Evolutionary conservation across 1,140 invertebrate genomes (phyloP), one percentile per base, ranked within the genome.

Genomic region (Myzus persicae): DNA sequence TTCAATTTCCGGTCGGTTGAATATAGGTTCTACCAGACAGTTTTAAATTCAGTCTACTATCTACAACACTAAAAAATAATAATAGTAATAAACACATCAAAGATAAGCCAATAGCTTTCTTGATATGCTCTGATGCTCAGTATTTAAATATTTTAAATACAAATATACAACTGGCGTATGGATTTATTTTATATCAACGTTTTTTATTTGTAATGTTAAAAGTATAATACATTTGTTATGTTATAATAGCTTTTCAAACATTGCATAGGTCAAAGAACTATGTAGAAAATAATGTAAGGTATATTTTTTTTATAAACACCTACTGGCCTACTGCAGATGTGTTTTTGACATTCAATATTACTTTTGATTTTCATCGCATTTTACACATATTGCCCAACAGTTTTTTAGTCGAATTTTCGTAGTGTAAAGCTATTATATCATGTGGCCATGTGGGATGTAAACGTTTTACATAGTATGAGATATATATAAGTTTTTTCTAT

Each of bases 1-100:
- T 88, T 36, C n/a, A 88, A 88, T 88, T 88, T 88, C 85, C 44
- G 85, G 42, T 88, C 31, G 42, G n/a, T 88, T 36, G 85, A 88
- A 44, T 88, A 48, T 48, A 88, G n/a, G 18, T 46, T 88, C 9
- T 48, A 88, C 26, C 84, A 14, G 14, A 85, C 40, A 46, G 9
- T 44, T 85, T 85, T 44, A 42, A 85, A 85, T 84, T 42, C 9
- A 76, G 82, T 31, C 26, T 44, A 87, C 31, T 87, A 46, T 20
- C 31, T 46, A 46, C 1, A 36, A 42, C 20, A 87, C 22, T 36
- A 38, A 82, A 82, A 36, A 82, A 82, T 38, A 82, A 38, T 38
- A 82, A 36, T 76, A 36, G 38, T 82, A 82, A 82, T 82, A 38
- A 38, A 82, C 22, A 38, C 18, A 38, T 82, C 20, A 38, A 38